Evolutionary conservation across 2,113 vertebrate species (phyloP).

Genomic region (Xyrauchen texanus): DNA sequence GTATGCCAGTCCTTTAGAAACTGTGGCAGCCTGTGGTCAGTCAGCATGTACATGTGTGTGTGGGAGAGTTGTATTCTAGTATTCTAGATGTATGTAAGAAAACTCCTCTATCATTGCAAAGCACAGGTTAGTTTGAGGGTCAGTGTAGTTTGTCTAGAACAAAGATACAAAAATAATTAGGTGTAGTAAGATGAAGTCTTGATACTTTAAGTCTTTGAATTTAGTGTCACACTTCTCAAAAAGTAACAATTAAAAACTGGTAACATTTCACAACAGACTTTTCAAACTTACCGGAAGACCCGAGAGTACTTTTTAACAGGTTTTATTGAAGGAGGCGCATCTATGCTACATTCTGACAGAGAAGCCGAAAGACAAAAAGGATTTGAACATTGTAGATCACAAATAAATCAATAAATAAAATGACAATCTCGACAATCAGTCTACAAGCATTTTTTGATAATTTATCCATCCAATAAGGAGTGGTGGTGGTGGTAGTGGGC

Average conservation of each 20-base stretch:
- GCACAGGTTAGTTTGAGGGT: conserved; percentile 95
- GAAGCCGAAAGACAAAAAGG: conserved; percentile 9
- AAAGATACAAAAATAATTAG: conserved; percentile 20
- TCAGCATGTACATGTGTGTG: not conserved
- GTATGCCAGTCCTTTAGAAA: not conserved
- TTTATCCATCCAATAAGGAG: no score
- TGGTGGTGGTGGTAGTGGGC: no score
- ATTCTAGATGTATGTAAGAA: no score
- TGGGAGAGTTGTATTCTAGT: not conserved
- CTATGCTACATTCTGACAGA: conserved; percentile 88
- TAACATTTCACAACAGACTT: not conserved
- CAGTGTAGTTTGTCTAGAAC: conserved; percentile 91
- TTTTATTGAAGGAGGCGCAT: conserved; percentile 92
- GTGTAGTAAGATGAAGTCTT: no score
- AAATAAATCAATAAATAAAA: not conserved
- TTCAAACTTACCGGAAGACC: conserved; percentile 86
- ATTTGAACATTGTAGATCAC: not conserved
- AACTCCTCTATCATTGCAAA: conserved; percentile 94
- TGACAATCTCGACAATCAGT: no score
- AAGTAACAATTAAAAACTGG: not conserved
- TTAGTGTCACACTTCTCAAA: no score
- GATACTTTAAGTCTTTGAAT: no score
- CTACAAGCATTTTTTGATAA: not conserved
- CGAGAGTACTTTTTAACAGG: conserved; percentile 97
- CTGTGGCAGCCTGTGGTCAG: not conserved